Base-by-base conservation (phyloP, 2,797 vertebrate species). In the Etheostoma perlongum region DNA sequence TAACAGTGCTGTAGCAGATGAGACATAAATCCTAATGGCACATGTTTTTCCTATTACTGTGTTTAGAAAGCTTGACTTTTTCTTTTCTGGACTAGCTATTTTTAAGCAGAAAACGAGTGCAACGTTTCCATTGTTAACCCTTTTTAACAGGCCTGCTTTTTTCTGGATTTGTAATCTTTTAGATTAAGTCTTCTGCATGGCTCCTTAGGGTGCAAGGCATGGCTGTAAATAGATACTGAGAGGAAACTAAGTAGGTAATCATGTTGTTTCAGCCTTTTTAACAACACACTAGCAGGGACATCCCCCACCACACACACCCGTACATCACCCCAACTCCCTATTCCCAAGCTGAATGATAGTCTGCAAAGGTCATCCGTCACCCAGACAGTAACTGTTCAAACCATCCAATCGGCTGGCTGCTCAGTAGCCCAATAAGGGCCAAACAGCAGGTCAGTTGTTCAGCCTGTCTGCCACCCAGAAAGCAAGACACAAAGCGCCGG, bases 211-310 rank as follows among this genome's bases (percentile, higher is more conserved):
- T 63, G n/a, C 4, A 33, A 44, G 67, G 25, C 52, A 65, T 36
- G 53, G 74, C 74, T 82, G 59, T 81, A 83, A 81, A 88, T 85
- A 83, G 76, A 85, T 72, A 58, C 7, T 5, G n/a, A 67, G 79
- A 74, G 79, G 82, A 90, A 91, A 87, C 87, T 72, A 78, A 87
- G 88, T 93, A 88, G 90, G 88, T 91, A 88, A 91, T 84, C 90
- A 18, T 91, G 91, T 94, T 93, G 79, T 93, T 92, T 93, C 89
- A 93, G 90, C 79, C 82, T 82, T 85, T 77, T 86, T 90, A 82
- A 89, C 82, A 88, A 89, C 74, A 84, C 85, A 89, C 69, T 21
- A 55, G 53, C 60, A 68, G 52, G 30, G 57, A 57, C 78, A 67
- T 19, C 72, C 55, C 74, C 63, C 66, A 42, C 48, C 48, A 47